Percentiles rank a stretch among this genome's conserved stretches.
These are phyloP conservation scores for Exephanes ischioxanthus DNA, from an alignment of 2,888 invertebrate species.

Conservation along the genomic window DNA sequence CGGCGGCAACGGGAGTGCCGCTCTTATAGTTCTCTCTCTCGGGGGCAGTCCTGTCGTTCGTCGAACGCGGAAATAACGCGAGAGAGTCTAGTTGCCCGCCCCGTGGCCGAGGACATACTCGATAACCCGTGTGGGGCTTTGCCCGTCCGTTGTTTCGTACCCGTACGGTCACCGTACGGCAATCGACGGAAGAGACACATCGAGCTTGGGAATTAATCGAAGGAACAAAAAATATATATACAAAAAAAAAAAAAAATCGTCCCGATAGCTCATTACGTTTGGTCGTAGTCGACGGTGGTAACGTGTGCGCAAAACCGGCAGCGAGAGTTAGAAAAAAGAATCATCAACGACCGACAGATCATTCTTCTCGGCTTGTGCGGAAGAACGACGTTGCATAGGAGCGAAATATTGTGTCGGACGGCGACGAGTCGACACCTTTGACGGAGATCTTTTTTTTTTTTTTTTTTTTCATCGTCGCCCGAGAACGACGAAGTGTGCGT, in stretches of 20 bases:
- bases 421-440: too few species aligned
- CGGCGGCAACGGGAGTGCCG: constrained; percentile 64
- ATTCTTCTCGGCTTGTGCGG: not conserved
- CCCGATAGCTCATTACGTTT: too few species aligned
- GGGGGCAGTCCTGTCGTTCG: constrained; percentile 46
- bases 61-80: constrained; percentile 61
- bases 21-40: constrained; percentile 39
- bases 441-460: too few species aligned
- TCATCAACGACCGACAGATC: too few species aligned
- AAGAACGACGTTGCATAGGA: not conserved
- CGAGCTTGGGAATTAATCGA: not conserved
- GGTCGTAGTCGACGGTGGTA: too few species aligned
- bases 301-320: too few species aligned
- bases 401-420: too few species aligned
- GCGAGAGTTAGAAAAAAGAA: too few species aligned
- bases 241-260: not conserved
- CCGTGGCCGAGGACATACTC: constrained; percentile 46
- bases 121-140: constrained; percentile 5
- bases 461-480: not conserved
- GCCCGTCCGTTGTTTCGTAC: constrained; percentile 19
- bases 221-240: too few species aligned
- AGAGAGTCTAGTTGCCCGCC: constrained; percentile 50
- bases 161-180: not conserved
- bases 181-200: not conserved
- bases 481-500: too few species aligned